Base-by-base conservation (phyloP, 2,888 invertebrate genomes). In the Dasysyrphus albostriatus region DNA sequence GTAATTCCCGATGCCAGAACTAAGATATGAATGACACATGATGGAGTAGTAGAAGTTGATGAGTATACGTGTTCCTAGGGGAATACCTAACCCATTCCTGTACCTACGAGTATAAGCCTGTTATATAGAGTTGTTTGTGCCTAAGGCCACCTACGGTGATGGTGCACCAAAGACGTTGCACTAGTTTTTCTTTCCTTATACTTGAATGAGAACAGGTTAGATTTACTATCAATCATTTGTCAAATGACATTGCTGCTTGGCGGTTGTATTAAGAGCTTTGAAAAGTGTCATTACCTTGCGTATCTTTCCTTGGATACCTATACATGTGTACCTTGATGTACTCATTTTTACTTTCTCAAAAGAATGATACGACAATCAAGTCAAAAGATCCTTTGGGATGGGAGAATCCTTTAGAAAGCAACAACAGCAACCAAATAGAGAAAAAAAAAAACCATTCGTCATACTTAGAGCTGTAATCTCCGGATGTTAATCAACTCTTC, bases 401-500 rank as follows among this genome's bases (percentile, higher is more conserved):
- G 24, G 54, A 63, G 44, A 77, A 85, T 87, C 85, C 82, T 78
- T 69, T 44, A 5, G 6, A 19, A 37, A 61, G 19, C 1, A 24
- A 3, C 24, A 24, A 24, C 24, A 24, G 2, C 24, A 24, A 24
- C 24, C 24, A 24, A 24, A 3, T 7, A 19, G 2, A 44, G 5
- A 42, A 14, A 39, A 24, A 24, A 34, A 34, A 73, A 67, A 85
- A 58, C 77, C 73, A 85, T 87, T 78, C 85, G 82, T 87, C 85
- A 87, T 87, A 83, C 82, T 78, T 83, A 69, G 70, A 47, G 73
- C 42, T 51, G 82, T 83, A 85, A 85, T 81, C 84, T 81, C 81
- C 81, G 85, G 85, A 87, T 77, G 85, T 87, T 82, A 87, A 87
- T 85, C 85, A 82, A 73, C 77, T 85, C 56, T 54, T 67, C 73